Conservation (phyloP, 2,113 vertebrate genomes). For the Porphyrio hochstetteri region DNA sequence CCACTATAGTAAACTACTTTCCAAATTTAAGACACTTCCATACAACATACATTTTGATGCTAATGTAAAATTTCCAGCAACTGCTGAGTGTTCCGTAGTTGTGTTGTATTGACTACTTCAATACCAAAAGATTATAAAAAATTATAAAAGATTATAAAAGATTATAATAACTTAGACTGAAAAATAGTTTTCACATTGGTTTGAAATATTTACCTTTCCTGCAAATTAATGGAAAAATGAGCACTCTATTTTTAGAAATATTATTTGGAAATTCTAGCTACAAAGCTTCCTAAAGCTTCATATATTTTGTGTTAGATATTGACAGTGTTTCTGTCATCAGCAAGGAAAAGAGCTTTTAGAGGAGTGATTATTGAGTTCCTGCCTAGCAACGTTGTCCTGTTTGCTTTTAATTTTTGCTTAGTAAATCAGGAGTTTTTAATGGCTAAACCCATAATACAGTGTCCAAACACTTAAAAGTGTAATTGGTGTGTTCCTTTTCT, state of each 20-base stretch:
- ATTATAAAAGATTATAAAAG: too few species aligned
- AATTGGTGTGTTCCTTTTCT: background rate
- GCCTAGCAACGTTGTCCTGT: background rate
- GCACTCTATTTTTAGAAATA: background rate
- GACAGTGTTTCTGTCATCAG: background rate
- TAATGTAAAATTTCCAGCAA: background rate
- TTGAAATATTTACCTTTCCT: background rate
- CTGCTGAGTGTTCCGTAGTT: background rate
- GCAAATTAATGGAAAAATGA: background rate
- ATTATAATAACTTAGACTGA: background rate
- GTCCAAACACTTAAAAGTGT: constrained; percentile 2
- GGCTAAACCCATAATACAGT: background rate
- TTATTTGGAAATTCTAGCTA: background rate
- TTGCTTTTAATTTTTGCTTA: background rate
- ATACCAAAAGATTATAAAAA: too few species aligned
- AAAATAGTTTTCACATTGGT: background rate
- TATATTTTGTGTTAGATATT: background rate
- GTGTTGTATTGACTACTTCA: background rate
- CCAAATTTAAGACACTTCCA: background rate
- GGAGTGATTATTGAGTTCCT: background rate
- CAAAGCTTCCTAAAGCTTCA: background rate
- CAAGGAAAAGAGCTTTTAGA: background rate
- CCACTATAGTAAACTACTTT: background rate
- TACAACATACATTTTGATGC: background rate
- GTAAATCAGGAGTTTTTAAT: background rate